Evolutionary conservation across 2,113 vertebrate genomes (phyloP).

Genomic region (Numida meleagris): DNA sequence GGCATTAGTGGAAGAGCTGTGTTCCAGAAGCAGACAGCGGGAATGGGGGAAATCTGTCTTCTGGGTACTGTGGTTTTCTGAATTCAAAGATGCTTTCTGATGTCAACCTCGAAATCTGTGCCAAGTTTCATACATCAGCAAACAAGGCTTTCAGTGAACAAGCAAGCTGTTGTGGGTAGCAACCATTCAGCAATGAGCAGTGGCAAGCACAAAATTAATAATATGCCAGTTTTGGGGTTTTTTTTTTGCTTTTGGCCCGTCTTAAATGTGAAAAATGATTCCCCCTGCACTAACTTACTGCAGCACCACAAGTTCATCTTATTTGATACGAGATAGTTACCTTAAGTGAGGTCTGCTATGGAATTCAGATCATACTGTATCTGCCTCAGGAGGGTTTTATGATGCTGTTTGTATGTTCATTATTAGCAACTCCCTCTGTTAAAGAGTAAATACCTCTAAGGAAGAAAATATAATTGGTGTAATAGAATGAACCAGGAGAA

Average conservation of each 20-base stretch:
- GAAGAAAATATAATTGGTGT: neutral
- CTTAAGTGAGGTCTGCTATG: neutral
- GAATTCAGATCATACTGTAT: neutral
- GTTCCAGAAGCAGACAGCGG: constrained; percentile 21
- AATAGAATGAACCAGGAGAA: constrained; percentile 17
- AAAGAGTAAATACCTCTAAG: constrained; percentile 7
- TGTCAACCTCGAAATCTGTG: neutral
- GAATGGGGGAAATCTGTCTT: neutral
- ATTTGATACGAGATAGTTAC: neutral
- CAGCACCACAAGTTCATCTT: neutral
- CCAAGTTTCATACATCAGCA: constrained; percentile 54
- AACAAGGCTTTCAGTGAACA: constrained; percentile 37
- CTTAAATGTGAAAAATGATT: neutral
- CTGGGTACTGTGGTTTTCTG: neutral
- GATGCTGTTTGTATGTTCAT: neutral
- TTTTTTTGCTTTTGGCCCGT: neutral
- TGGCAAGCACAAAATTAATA: constrained; percentile 16
- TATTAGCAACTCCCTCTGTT: neutral
- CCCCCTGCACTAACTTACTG: neutral
- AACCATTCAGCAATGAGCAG: constrained; percentile 14
- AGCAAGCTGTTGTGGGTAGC: constrained; percentile 49
- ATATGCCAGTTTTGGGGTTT: neutral
- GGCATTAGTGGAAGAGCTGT: neutral
- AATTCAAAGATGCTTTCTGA: constrained; percentile 19
- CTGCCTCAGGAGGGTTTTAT: neutral